A percentile compares a stretch with the other conserved stretches of the same genome.
These are phyloP conservation scores for Pituophis catenifer DNA, from an alignment of 2,113 vertebrate species.

Conservation along the genomic window DNA sequence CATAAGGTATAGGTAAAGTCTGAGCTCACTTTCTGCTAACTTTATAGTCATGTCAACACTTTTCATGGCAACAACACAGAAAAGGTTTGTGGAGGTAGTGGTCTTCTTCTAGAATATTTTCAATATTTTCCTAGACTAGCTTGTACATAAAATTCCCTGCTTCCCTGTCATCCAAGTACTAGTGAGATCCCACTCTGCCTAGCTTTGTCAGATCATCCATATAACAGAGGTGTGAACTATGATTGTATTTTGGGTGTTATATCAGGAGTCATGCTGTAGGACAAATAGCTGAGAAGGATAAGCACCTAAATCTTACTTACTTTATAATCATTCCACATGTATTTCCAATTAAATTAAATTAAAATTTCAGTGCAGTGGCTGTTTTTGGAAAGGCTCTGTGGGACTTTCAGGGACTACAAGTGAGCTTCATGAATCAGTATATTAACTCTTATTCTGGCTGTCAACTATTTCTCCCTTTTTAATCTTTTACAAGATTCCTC, in stretches of 20 bases:
- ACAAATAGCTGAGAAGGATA: not conserved
- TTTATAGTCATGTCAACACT: not conserved
- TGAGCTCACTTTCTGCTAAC: not conserved
- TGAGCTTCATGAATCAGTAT: not conserved
- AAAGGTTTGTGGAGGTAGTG: not conserved
- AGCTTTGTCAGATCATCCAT: not conserved
- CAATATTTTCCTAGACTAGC: not conserved
- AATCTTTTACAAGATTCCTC: not conserved
- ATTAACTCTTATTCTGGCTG: not conserved
- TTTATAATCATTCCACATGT: not conserved
- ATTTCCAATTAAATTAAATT: not conserved
- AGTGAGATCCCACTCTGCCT: not conserved
- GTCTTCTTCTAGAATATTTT: not conserved
- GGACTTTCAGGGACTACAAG: not conserved
- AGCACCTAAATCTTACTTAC: not conserved
- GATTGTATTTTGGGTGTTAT: not conserved
- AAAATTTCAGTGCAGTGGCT: not conserved
- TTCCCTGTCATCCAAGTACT: not conserved
- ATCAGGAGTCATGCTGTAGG: not conserved
- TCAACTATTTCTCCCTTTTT: not conserved
- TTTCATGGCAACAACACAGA: not conserved
- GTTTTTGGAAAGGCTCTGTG: not conserved
- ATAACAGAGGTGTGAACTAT: not conserved
- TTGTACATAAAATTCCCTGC: not conserved
- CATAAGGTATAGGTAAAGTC: not conserved